Evolutionary conservation across 2,797 vertebrate species (phyloP).

Genomic region (Tenualosa ilisha): DNA sequence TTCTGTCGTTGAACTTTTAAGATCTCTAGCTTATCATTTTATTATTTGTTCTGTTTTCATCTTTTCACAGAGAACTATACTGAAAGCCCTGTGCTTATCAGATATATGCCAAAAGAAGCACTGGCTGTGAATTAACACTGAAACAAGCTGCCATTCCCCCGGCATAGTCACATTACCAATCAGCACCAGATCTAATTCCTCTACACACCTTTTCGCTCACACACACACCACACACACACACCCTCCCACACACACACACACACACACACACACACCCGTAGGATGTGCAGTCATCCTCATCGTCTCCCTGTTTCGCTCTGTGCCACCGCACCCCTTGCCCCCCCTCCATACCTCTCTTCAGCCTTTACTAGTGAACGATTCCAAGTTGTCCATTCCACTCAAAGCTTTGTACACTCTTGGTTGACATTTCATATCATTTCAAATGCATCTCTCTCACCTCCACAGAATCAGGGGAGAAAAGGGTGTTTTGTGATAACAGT

Average conservation of each 20-base stretch:
- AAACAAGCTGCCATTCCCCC: conserved; percentile 39
- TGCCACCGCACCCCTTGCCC: not conserved
- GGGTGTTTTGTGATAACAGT: not conserved
- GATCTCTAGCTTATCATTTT: conserved; percentile 55
- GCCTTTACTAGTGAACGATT: conserved; percentile 3
- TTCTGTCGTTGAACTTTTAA: conserved; percentile 48
- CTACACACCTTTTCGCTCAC: not conserved
- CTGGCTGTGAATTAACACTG: conserved; percentile 78
- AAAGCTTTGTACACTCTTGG: conserved; percentile 3
- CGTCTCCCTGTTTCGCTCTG: not conserved
- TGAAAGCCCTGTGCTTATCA: conserved; percentile 76
- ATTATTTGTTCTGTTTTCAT: conserved; percentile 65
- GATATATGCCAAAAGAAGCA: conserved; percentile 82
- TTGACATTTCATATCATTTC: not conserved
- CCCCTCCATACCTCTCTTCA: not conserved
- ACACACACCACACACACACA: not conserved
- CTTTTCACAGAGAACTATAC: conserved; percentile 76
- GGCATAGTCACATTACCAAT: conserved; percentile 13
- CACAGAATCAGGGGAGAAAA: conserved; percentile 14
- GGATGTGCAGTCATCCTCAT: not conserved
- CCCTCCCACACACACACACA: not conserved
- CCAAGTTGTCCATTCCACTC: not conserved
- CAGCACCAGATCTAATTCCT: not conserved
- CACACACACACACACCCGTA: not conserved
- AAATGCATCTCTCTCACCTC: not conserved